Conservation (phyloP, 2,888 invertebrate genomes). For the Phalangium opilio region DNA sequence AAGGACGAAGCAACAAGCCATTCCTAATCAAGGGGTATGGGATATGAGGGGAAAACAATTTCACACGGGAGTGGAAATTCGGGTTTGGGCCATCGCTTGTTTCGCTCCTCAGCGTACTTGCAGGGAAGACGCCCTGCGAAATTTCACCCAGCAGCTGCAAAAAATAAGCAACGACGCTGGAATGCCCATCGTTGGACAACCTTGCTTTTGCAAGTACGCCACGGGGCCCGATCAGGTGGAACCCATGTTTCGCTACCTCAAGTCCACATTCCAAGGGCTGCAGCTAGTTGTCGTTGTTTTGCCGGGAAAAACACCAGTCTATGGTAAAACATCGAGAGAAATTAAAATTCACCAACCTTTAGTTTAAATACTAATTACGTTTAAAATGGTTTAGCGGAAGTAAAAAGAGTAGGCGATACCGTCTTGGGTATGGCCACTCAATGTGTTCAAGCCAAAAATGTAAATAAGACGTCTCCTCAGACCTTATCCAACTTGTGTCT, state of each 20-base stretch:
- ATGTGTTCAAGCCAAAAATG: conserved; percentile 98
- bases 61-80: conserved; percentile 96
- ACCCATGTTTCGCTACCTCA: conserved; percentile 99
- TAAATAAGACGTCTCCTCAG: conserved; percentile 98
- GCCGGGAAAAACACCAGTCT: conserved; percentile 97
- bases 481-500: conserved; percentile 97
- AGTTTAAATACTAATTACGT: no score
- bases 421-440: conserved; percentile 98
- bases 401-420: conserved; percentile 97
- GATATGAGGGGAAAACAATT: conserved; percentile 99
- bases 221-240: conserved; percentile 99
- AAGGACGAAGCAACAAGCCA: conserved; percentile 84
- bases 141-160: conserved; percentile 94
- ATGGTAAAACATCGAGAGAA: no score
- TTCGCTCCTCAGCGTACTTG: conserved; percentile 98
- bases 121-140: conserved; percentile 45
- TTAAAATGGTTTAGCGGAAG: conserved; percentile 67
- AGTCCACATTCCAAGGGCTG: conserved; percentile 85
- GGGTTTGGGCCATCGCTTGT: conserved; percentile 99
- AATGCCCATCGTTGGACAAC: conserved; percentile 93
- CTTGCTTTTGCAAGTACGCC: conserved; percentile 62
- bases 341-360: no score
- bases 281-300: conserved; percentile 94
- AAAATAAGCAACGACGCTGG: conserved; percentile 99
- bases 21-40: conserved; percentile 99